Base-by-base conservation (phyloP, 2,888 invertebrate genomes). In the Gryllus longicercus region DNA sequence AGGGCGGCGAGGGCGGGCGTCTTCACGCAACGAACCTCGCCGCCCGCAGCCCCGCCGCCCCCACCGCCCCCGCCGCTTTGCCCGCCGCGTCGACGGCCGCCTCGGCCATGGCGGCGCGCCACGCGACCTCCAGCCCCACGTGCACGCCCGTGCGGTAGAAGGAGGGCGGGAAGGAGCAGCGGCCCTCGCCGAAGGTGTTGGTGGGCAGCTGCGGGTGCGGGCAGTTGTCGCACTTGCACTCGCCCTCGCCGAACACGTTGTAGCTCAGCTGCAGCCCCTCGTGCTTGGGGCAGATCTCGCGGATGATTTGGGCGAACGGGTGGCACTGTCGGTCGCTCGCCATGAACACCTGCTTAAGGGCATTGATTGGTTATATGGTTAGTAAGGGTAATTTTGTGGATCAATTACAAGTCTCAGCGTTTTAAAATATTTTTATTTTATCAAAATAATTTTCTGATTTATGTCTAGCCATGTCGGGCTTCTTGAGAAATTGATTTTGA, bases 191-290 rank as follows among this genome's bases (percentile, higher is more conserved):
- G 63, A 63, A 63, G 16, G 63, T 63, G 63, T 63, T 63, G 63
- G 16, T 63, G 16, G 63, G 63, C 63, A 63, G 63, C n/a, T 63
- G 63, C 63, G 63, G 63, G 16, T 14, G 16, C 63, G 63, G 63
- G n/a, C 63, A 63, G 63, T 63, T 63, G 63, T 63, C 63, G n/a
- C 63, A 63, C n/a, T 63, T 63, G 63, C 63, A 63, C 63, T 63
- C 63, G 16, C 63, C 63, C n/a, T 63, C 63, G n/a, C 63, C 63
- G 63, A 63, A 63, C 16, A 63, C 63, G 63, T 63, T 63, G 63
- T 63, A 63, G n/a, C 63, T 63, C 63, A 63, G n/a, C n/a, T 63
- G 63, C 16, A 63, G 63, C 0, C 63, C 63, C 63, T 63, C 63
- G 63, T 63, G 63, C 63, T 63, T 63, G 16, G 63, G 63, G n/a